A percentile compares a stretch with the other conserved stretches of the same genome.
These are phyloP conservation scores for Amiota mariae DNA, from an alignment of 2,888 invertebrate genomes.

Conservation along the genomic window DNA sequence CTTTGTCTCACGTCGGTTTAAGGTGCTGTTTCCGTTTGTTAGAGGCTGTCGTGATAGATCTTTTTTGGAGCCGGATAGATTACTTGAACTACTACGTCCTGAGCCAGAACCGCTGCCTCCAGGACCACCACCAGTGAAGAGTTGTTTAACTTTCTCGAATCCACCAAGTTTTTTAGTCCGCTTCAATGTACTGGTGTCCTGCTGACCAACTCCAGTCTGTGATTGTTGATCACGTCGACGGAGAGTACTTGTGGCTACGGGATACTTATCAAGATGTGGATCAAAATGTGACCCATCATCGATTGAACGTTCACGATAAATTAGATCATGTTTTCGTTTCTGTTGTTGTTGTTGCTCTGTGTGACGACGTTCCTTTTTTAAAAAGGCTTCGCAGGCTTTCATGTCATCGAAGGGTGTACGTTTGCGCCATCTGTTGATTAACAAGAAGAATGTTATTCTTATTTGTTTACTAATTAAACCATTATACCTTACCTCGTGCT, in stretches of 20 bases:
- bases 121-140: conserved; percentile 79
- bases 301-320: conserved; percentile 77
- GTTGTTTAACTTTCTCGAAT: conserved; percentile 84
- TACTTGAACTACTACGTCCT: conserved; percentile 73
- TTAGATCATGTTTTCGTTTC: conserved; percentile 69
- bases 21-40: conserved; percentile 69
- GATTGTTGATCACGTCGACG: conserved; percentile 60
- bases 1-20: conserved; percentile 39
- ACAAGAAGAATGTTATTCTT: neutral
- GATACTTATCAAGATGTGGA: conserved; percentile 78
- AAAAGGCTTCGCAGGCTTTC: conserved; percentile 80
- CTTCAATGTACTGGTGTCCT: conserved; percentile 66
- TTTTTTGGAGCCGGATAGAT: conserved; percentile 58
- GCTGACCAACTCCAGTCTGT: conserved; percentile 38
- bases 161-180: conserved; percentile 80
- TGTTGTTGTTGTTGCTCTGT: conserved; percentile 77
- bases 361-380: conserved; percentile 83
- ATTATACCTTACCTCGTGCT: conserved; percentile 65
- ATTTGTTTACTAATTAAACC: neutral
- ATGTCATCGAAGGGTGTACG: conserved; percentile 79
- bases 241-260: conserved; percentile 73
- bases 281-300: conserved; percentile 82
- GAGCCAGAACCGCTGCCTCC: conserved; percentile 68
- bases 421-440: conserved; percentile 71
- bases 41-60: conserved; percentile 51